phyloP scores from a whole-genome alignment of 2,113 vertebrate genomes.

The Hemiscyllium ocellatum region DNA sequence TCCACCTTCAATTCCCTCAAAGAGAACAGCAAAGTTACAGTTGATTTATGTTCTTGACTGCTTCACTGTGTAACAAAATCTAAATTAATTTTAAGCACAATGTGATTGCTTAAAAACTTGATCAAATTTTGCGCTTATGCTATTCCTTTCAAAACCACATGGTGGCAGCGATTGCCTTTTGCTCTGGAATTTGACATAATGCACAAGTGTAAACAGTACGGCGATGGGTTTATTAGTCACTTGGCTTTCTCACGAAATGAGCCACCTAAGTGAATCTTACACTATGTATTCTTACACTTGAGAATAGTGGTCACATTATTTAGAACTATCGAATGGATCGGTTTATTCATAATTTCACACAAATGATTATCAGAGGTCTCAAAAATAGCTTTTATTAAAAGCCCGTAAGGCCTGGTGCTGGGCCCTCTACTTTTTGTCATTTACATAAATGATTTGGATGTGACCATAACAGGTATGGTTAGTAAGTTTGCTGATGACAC shows the following conservation, averaged over 20 bases:
- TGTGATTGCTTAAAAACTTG: neutral
- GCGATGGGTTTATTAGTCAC: neutral
- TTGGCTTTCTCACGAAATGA: neutral
- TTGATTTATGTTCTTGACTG: neutral
- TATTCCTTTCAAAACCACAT: neutral
- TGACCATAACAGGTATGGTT: too few relatives aligned
- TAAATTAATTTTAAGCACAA: neutral
- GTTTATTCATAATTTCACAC: neutral
- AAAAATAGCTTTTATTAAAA: neutral
- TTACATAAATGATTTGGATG: too few relatives aligned
- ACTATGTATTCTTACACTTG: neutral
- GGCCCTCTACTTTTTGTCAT: too few relatives aligned
- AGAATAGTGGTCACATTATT: neutral
- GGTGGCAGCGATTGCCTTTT: neutral
- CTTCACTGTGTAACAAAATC: neutral
- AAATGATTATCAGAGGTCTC: neutral
- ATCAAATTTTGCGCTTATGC: neutral
- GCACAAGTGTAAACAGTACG: neutral
- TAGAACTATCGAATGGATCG: neutral
- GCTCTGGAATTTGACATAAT: neutral
- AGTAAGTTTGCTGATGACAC: too few relatives aligned
- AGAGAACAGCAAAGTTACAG: neutral
- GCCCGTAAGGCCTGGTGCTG: too few relatives aligned
- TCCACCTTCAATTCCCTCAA: neutral
- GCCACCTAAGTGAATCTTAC: neutral